Conservation (phyloP, 2,888 invertebrate species). For the Lasioglossum calceatum region DNA sequence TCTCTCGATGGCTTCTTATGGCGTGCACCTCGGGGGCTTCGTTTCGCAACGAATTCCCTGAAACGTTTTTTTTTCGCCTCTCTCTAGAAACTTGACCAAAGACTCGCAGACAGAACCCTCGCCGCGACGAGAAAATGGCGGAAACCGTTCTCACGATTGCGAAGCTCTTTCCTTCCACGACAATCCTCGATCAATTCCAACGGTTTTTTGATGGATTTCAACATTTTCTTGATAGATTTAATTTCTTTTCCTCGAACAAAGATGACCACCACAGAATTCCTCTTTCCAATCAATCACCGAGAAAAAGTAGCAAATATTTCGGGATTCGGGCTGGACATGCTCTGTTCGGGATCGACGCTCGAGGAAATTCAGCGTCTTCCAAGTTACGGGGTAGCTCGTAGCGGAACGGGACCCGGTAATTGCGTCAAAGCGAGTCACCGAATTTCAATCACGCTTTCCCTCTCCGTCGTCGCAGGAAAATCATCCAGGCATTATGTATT, state of each 20-base stretch:
- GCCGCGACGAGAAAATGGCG: constrained; percentile 40
- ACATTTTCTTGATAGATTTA: too few relatives aligned
- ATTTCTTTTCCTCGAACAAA: not conserved
- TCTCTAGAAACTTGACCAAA: constrained; percentile 48
- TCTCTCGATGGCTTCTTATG: constrained; percentile 72
- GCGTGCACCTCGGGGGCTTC: constrained; percentile 72
- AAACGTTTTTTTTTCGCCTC: constrained; percentile 56
- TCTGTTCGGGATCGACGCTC: not conserved
- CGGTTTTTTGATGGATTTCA: not conserved
- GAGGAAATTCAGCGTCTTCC: not conserved
- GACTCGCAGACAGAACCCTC: constrained; percentile 15
- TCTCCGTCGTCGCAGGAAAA: constrained; percentile 74
- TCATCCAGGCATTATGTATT: constrained; percentile 84
- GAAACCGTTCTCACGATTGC: constrained; percentile 52
- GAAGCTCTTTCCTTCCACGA: not conserved
- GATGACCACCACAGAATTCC: not conserved
- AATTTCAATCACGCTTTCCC: constrained; percentile 82
- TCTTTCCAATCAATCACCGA: not conserved
- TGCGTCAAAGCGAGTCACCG: constrained; percentile 84
- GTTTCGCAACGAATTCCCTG: constrained; percentile 68
- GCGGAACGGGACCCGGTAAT: constrained; percentile 78
- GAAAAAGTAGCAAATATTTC: not conserved
- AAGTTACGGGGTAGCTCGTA: constrained; percentile 29
- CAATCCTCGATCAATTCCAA: not conserved
- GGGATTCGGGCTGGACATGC: not conserved